Conservation (phyloP, 2,888 invertebrate genomes). For the Coenonympha glycerion region DNA sequence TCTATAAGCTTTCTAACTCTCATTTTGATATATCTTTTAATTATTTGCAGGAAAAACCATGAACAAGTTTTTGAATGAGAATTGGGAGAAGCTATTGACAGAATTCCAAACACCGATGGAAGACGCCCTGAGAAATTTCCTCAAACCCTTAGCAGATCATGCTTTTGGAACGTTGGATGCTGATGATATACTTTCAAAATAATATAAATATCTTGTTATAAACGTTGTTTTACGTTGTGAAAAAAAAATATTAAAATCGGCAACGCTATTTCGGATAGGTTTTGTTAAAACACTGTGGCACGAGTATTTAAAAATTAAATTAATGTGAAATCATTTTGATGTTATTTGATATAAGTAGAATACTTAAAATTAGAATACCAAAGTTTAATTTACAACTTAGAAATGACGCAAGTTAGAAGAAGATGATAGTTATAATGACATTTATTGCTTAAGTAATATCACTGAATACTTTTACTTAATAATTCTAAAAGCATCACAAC, state of each 20-base stretch:
- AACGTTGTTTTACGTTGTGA: too few species aligned
- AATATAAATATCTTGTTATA: neutral
- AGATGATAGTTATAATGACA: neutral
- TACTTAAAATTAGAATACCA: too few species aligned
- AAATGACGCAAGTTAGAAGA: neutral
- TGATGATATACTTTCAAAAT: slow-evolving; percentile 47
- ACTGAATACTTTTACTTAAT: slow-evolving; percentile 4
- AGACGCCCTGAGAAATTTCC: slow-evolving; percentile 62
- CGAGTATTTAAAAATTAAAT: too few species aligned
- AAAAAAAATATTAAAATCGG: too few species aligned
- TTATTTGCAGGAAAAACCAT: slow-evolving; percentile 77
- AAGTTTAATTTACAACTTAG: neutral
- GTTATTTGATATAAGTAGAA: too few species aligned
- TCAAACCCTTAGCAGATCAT: slow-evolving; percentile 63
- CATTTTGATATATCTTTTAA: neutral
- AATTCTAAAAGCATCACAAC: slow-evolving; percentile 19
- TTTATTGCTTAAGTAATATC: slow-evolving; percentile 3
- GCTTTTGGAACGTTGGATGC: slow-evolving; percentile 59
- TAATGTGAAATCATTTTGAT: too few species aligned
- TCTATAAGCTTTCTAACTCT: too few species aligned
- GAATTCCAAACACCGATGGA: slow-evolving; percentile 84
- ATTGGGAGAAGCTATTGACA: slow-evolving; percentile 82
- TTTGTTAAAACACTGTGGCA: too few species aligned
- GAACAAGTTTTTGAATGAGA: slow-evolving; percentile 86
- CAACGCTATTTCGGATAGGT: too few species aligned